Base-by-base conservation (phyloP, 1,140 invertebrate species). In the Microplitis demolitor region DNA sequence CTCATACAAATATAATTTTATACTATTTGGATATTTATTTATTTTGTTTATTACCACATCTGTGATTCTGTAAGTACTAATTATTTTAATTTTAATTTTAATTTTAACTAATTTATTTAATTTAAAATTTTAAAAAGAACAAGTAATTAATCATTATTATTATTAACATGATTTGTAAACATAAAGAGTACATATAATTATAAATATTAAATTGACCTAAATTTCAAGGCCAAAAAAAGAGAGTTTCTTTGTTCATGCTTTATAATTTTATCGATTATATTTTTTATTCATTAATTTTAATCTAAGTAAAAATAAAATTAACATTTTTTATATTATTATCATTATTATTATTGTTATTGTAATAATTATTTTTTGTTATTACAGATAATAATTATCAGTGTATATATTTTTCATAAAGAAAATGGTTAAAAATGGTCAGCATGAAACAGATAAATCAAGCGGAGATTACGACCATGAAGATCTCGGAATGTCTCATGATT, bases 401-500 rank as follows among this genome's bases (percentile, higher is more conserved):
- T 11, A 62, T 50, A 3, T 14, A 53, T 45, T 70, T 31, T 24
- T 24, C 24, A 63, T n/a, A 16, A 66, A 50, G 11, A 66, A n/a
- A 45, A 72, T 72, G 70, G 53, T 53, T n/a, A 58, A 54, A 5
- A 45, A 56, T 51, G 37, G 24, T 33, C n/a, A 66, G 13, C 58
- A 39, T 24, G 37, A 71, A 64, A 16, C 58, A 71, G 53, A 54
- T 45, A 58, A 14, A 45, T 51, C 39, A 24, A n/a, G 24, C 6
- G 37, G 58, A n/a, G 51, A 35, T 54, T 51, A 66, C 9, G 33
- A 37, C 9, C 37, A 64, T 60, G 69, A 67, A 39, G 67, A 63
- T 0, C 68, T 61, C 39, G 31, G 33, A 4, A 53, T 78, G 34
- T 80, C 79, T 14, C 81, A 87, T 33, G 90, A 91, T 70, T 89